Base-by-base conservation (phyloP, 2,888 invertebrate genomes). In the Apantesis nais region DNA sequence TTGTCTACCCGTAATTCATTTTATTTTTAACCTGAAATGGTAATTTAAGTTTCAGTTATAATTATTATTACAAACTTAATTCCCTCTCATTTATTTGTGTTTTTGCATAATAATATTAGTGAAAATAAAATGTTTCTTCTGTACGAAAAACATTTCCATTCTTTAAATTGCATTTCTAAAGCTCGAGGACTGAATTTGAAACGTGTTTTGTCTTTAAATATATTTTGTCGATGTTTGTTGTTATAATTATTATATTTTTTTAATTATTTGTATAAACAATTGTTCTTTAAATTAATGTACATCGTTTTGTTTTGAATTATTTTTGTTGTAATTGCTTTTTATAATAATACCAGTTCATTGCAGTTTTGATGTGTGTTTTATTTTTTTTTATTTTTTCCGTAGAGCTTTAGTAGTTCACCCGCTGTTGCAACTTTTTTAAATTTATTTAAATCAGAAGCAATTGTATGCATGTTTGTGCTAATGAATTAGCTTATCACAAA, bases 221-320 rank as follows among this genome's bases (percentile, higher is more conserved):
- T 94, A 94, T 95, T 95, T 93, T 95, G 94, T 95, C 95, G 90
- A 95, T 95, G 95, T 95, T 95, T 95, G 95, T 95, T 95, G 95
- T 95, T 95, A 95, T 95, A 95, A 94, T 93, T 95, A 95, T 95
- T 95, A 94, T 95, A 94, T 95, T 96, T 96, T 95, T 96, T 95
- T 96, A 96, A 96, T 95, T 95, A 95, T 96, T 96, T 96, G 96
- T 96, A 96, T 96, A 96, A 96, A 96, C 96, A 96, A 96, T 96
- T 96, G 96, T 96, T 96, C 96, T 96, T 96, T 96, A 96, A 96
- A 96, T 96, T 96, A 96, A 96, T 96, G 96, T 96, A 96, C 96
- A 96, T 96, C 96, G 96, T 96, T 96, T 96, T 96, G 96, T 96
- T 96, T 96, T 96, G 96, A 95, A 96, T 96, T 96, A 96, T 96